Base-by-base conservation (phyloP, 2,113 vertebrate species). In the Mastomys natalensis region DNA sequence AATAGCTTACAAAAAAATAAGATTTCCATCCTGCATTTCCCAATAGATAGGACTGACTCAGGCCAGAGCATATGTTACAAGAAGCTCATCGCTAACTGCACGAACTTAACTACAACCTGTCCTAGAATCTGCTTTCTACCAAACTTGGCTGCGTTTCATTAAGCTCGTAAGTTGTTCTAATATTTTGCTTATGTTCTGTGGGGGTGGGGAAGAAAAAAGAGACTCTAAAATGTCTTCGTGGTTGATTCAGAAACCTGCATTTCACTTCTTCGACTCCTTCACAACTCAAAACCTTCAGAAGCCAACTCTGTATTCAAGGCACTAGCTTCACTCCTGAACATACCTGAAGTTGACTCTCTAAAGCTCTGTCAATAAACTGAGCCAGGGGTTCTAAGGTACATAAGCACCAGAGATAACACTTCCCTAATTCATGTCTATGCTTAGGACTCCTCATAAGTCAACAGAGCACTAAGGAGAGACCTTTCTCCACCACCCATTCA, bases 1-100 rank as follows among this genome's bases (percentile, higher is more conserved):
- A 97, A 96, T 91, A 92, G 90, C 82, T 95, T 97, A 87, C 84
- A 95, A 97, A 95, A 97, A 97, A 97, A 94, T 87, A 93, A 90
- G 91, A 77, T 74, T 97, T 91, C 95, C 76, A 37, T 60, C 76
- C 93, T 89, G 48, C 34, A 96, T 96, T 91, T 87, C 43, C 55
- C 88, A 88, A 45, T 45, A 53, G 92, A 64, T 31, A 64, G 8
- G 17, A 76, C 31, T 87, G 51, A 95, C 78, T 94, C 85, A 93
- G 95, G 48, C 86, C 89, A 97, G n/a, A 93, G 55, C 40, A 74
- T 84, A 80, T 95, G 84, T 40, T 73, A 82, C 37, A 87, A 93
- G 73, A 70, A 93, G n/a, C 22, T 86, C 64, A 64, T 89, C 45
- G 1, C 45, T 89, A 68, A 92, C 48, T 80, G 43, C 19, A 66